Base-by-base conservation (phyloP, 2,797 vertebrate genomes). In the Sus cebifrons region DNA sequence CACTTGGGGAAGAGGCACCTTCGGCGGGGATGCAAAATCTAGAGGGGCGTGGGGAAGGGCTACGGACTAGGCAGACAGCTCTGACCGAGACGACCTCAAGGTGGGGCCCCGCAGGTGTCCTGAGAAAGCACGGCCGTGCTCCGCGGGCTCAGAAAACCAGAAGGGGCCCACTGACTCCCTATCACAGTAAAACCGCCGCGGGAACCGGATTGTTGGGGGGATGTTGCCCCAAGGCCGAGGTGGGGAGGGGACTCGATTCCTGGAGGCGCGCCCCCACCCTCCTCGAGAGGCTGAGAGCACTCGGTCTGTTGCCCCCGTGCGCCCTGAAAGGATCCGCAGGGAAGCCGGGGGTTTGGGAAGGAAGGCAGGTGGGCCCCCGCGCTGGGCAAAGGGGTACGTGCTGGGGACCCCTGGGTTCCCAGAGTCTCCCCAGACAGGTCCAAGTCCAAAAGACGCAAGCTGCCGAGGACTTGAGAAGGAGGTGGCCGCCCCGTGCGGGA, bases 31-130 rank as follows among this genome's bases (percentile, higher is more conserved):
- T 12, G 16, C 18, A 32, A 70, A 54, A 56, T 56, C 70, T 56
- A 49, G 27, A 29, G 86, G 54, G 62, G 84, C 27, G 17, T 16
- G 44, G 81, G 79, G 74, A 95, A 52, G 23, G 79, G 78, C 91
- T 64, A 67, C 40, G 75, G 93, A 40, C 86, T 4, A 56, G 75
- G 68, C 58, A 62, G 88, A 52, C 79, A 5, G 92, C 44, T 27
- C 52, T 9, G 68, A 49, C 71, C 3, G 17, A 68, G 68, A 27
- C 49, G 27, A 40, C 91, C 89, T 77, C 95, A 36, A 23, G 75
- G 18, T 52, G 20, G 67, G 62, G 92, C 86, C 88, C 89, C 73
- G 83, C 91, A 81, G 95, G 95, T 96, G 96, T 93, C 87, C 92
- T 12, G 70, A 67, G 60, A 77, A 84, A 65, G 54, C 77, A 8